Base-by-base conservation (phyloP, 2,113 vertebrate genomes). In the Hippopotamus amphibius region DNA sequence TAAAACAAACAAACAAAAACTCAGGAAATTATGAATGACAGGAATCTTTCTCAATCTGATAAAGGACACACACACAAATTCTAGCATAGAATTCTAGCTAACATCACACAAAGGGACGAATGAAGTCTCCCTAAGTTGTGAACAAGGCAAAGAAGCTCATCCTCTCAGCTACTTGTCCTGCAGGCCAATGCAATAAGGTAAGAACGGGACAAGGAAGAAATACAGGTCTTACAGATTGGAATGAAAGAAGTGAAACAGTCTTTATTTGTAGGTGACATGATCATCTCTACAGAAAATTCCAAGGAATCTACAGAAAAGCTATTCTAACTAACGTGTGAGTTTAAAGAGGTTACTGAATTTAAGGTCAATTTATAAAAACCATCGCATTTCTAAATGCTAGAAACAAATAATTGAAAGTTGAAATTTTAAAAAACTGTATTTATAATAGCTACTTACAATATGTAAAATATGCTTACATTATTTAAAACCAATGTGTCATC, bases 161-260 rank as follows among this genome's bases (percentile, higher is more conserved):
- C 9, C 37, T 21, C 53, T 24, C 24, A 5, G 2, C 1, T 1
- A 21, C 46, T 12, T 0, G 10, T 5, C 72, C 16, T 5, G 28
- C 68, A 6, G 2, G 74, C 33, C 11, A 14, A 14, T 9, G 10
- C 74, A 12, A 8, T 0, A 3, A 6, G 48, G n/a, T 17, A 24
- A 66, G 63, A 43, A 43, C 2, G 37, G 37, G 37, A 2, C 37
- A 37, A 37, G 37, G 48, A 43, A 33, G 17, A 22, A 53, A 16
- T 6, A 17, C 17, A 16, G 71, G 6, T 15, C 22, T 43, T 21
- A 13, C 2, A 5, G 24, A 6, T 41, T 61, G 43, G 43, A 65
- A 43, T 50, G 17, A 21, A 76, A 26, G 28, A 76, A 63, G 41
- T 33, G 3, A 41, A 50, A 63, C 5, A 0, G 16, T 30, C 88